Percentiles rank a stretch among this genome's conserved stretches.
Evolutionary conservation across 2,797 vertebrate genomes (phyloP).

Genomic region (Leptodactylus fallax): DNA sequence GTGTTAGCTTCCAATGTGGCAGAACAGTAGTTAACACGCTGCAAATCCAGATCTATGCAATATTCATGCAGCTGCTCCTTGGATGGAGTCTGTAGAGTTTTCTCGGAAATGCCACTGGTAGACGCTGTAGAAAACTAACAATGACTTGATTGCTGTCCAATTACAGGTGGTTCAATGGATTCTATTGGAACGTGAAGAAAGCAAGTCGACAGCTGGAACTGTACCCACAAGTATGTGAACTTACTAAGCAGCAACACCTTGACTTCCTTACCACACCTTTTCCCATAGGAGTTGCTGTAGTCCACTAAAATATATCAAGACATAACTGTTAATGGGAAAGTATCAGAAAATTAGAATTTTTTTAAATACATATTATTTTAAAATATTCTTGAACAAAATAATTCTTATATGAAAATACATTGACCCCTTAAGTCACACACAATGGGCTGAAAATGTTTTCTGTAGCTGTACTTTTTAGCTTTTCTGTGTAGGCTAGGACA

Average conservation of each 20-base stretch:
- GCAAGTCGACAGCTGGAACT: background rate
- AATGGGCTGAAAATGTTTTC: background rate
- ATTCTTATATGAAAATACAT: background rate
- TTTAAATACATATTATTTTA: no score
- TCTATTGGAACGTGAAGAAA: background rate
- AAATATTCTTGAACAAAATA: no score
- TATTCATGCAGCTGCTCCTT: background rate
- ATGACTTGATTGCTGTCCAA: background rate
- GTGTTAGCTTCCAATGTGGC: conserved; percentile 36
- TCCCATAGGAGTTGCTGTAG: background rate
- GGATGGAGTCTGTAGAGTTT: background rate
- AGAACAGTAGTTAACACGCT: conserved; percentile 5
- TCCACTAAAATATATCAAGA: background rate
- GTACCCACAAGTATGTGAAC: conserved; percentile 16
- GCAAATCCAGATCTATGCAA: conserved; percentile 23
- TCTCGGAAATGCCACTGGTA: background rate
- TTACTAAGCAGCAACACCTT: conserved; percentile 26
- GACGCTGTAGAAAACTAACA: background rate
- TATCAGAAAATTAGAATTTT: background rate
- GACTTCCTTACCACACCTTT: conserved; percentile 9
- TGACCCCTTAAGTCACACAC: background rate
- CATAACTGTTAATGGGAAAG: background rate
- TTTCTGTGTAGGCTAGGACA: background rate
- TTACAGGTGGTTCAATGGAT: conserved; percentile 25
- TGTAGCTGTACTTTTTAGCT: background rate